Evolutionary conservation across 2,113 vertebrate species (phyloP).

Genomic region (Argyrosomus japonicus): DNA sequence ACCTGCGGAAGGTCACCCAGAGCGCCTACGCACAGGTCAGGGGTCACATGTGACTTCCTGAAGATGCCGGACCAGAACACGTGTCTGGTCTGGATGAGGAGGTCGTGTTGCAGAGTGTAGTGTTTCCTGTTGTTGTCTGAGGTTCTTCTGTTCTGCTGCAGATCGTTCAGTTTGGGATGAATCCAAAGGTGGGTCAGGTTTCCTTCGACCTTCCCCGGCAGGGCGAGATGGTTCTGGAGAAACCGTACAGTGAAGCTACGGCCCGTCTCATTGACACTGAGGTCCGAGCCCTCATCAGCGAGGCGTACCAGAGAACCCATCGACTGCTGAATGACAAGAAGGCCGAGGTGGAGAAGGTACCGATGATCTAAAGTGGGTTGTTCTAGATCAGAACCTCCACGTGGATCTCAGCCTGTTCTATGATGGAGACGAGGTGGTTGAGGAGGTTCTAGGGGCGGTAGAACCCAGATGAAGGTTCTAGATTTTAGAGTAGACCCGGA

Average conservation of each 20-base stretch:
- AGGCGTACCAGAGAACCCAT: conserved; percentile 89
- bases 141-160: conserved; percentile 62
- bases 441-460: background rate
- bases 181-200: conserved; percentile 95
- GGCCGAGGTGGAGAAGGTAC: conserved; percentile 92
- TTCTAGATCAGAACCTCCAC: background rate
- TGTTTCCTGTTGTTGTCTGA: background rate
- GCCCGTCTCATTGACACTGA: conserved; percentile 94
- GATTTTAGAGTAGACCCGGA: background rate
- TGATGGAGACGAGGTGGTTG: background rate
- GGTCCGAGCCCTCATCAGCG: conserved; percentile 89
- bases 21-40: conserved; percentile 96
- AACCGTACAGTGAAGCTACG: conserved; percentile 97
- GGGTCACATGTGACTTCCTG: background rate
- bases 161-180: conserved; percentile 99
- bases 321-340: conserved; percentile 90
- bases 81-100: no score
- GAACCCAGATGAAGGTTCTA: background rate
- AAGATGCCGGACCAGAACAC: no score
- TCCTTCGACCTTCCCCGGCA: conserved; percentile 97
- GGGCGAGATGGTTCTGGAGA: conserved; percentile 96
- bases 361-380: background rate
- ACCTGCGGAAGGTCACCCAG: conserved; percentile 96
- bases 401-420: background rate
- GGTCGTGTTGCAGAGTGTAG: background rate